phyloP scores from a whole-genome alignment of 1,140 invertebrate genomes.

The Bombyx mandarina region DNA sequence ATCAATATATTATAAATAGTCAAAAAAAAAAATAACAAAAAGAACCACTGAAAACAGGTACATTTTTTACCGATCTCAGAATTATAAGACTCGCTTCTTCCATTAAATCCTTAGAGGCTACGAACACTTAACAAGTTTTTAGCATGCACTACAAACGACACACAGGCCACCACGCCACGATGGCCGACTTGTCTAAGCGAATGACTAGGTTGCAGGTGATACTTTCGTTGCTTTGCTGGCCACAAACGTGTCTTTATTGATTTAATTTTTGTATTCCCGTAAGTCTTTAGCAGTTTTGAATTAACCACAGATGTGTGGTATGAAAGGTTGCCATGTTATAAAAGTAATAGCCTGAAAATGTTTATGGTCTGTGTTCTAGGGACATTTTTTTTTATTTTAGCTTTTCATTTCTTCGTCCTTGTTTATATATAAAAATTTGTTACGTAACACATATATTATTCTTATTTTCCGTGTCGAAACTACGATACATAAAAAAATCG shows the following conservation, averaged over 20 bases:
- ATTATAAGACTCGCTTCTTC: conserved; percentile 52
- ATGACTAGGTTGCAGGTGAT: conserved; percentile 65
- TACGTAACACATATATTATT: not conserved
- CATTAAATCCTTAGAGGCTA: conserved; percentile 64
- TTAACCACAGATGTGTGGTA: not conserved
- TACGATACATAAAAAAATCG: conserved; percentile 4
- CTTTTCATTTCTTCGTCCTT: too few species aligned
- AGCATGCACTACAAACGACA: conserved; percentile 58
- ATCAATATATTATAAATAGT: conserved; percentile 66
- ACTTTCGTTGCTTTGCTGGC: conserved; percentile 29
- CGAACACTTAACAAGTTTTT: conserved; percentile 64
- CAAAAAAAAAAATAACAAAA: conserved; percentile 64
- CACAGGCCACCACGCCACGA: conserved; percentile 21
- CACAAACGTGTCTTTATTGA: too few species aligned
- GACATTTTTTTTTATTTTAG: too few species aligned
- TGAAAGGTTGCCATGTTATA: too few species aligned
- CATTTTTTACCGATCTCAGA: conserved; percentile 64
- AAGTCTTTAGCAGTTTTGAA: conserved; percentile 11
- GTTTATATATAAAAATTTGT: too few species aligned
- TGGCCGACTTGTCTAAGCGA: conserved; percentile 56
- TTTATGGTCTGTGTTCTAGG: too few species aligned
- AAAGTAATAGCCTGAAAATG: too few species aligned
- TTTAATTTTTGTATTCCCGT: conserved; percentile 2
- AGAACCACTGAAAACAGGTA: conserved; percentile 67
- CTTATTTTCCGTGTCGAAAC: conserved; percentile 4